phyloP scores from a whole-genome alignment of 1,140 invertebrate species.

The Lordiphosa mommai region DNA sequence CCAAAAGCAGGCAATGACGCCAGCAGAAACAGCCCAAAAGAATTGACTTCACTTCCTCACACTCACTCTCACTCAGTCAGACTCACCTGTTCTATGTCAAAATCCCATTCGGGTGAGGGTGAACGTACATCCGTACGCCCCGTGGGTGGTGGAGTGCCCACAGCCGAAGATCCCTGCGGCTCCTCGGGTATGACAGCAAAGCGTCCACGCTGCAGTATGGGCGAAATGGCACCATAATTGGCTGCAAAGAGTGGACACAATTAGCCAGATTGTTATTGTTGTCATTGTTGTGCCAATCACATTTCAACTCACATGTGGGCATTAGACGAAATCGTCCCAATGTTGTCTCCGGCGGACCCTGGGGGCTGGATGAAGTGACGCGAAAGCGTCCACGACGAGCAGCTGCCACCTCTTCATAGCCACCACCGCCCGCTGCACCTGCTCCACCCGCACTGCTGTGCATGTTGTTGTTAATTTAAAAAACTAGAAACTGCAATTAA shows the following conservation, averaged over 20 bases:
- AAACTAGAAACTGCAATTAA: conserved; percentile 26
- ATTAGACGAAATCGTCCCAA: conserved; percentile 78
- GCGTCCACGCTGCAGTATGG: conserved; percentile 76
- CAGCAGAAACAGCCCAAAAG: conserved; percentile 15
- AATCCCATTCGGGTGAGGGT: conserved; percentile 78
- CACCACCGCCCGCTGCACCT: conserved; percentile 44
- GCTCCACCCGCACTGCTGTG: conserved; percentile 53
- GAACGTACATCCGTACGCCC: conserved; percentile 49
- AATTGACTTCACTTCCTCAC: background rate
- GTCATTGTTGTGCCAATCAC: background rate
- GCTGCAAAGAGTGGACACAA: conserved; percentile 40
- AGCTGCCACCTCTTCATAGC: conserved; percentile 72
- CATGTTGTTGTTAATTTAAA: conserved; percentile 33
- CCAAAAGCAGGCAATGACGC: conserved; percentile 30
- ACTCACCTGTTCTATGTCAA: conserved; percentile 79
- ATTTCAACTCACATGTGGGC: conserved; percentile 69
- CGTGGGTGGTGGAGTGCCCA: conserved; percentile 55
- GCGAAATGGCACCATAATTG: conserved; percentile 79
- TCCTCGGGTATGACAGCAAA: conserved; percentile 80
- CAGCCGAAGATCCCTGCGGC: conserved; percentile 70
- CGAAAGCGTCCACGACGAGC: conserved; percentile 76
- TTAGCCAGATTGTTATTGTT: background rate
- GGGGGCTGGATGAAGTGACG: conserved; percentile 66
- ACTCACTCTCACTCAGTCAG: background rate
- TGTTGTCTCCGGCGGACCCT: conserved; percentile 73